Conservation (phyloP, 2,113 vertebrate species). For the Mus spicilegus region DNA sequence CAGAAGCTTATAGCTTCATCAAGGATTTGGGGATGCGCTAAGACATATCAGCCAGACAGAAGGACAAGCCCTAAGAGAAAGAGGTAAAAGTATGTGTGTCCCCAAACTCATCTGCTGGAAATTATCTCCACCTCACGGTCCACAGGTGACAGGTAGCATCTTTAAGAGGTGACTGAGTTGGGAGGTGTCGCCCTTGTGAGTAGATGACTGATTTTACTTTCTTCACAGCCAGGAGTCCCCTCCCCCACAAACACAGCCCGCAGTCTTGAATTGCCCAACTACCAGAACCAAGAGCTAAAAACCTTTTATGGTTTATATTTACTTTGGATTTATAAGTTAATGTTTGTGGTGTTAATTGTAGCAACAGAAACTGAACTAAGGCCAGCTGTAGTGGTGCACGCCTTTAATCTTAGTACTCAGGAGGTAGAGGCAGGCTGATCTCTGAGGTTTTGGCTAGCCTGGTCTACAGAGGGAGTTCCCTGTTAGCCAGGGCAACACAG, state of each 20-base stretch:
- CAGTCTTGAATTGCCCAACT: not conserved
- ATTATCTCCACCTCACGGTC: not conserved
- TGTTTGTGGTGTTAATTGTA: not conserved
- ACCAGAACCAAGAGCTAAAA: not conserved
- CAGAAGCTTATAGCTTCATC: not conserved
- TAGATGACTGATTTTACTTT: not conserved
- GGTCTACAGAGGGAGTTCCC: not conserved
- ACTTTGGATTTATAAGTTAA: not conserved
- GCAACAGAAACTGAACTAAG: not conserved
- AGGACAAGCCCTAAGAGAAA: not conserved
- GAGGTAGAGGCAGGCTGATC: not conserved
- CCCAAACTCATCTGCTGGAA: not conserved
- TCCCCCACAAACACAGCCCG: not conserved
- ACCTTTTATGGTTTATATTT: not conserved
- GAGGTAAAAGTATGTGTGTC: not conserved
- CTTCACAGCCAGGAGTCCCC: not conserved
- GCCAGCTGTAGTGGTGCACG: fast-evolving
- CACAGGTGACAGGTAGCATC: not conserved
- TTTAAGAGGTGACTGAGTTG: not conserved
- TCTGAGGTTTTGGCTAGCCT: not conserved
- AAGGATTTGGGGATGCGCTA: too few relatives aligned
- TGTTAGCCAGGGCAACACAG: not conserved
- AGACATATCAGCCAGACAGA: not conserved
- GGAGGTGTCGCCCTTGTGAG: not conserved
- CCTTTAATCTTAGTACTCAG: not conserved